Base-by-base conservation (phyloP, 2,888 invertebrate species). In the Heliothis peltigera region DNA sequence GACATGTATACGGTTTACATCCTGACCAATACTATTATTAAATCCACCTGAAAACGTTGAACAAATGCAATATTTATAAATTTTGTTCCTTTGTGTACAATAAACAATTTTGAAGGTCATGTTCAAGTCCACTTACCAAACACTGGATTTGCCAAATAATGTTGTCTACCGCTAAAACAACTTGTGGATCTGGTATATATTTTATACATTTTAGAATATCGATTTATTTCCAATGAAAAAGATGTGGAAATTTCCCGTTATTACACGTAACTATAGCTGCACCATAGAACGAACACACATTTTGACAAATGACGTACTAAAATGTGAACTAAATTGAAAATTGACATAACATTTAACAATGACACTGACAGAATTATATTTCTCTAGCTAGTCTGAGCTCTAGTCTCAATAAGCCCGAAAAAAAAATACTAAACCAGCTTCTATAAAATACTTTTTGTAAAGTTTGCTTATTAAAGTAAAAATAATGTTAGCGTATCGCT, bases 1-100 rank as follows among this genome's bases (percentile, higher is more conserved):
- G 28, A 92, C 84, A 78, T 96, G 96, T 69, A 96, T 85, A 59
- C 91, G 84, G 78, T 96, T 96, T 68, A 96, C 84, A 56, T 91
- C 86, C 81, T 92, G 92, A 42, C 84, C 86, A 47, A 84, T 64
- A 64, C 82, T 79, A 70, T 85, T 86, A 55, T 69, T 79, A 63
- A 85, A 86, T 75, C 86, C 89, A 86, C 86, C 80, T 81, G 66
- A 57, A 79, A 82, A 76, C 62, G 56, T 58, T 43, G 49, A 32
- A 55, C 22, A 43, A 52, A 52, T 25, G 25, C 49, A 7, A 59
- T 25, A 53, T 47, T 32, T 48, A 17, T 56, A 42, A 1, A 22
- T 49, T 63, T 51, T 48, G 17, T 44, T 10, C 18, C 22, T 42
- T 43, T 58, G 22, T 44, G 57, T n/a, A 64, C 21, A 62, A 56